phyloP scores from a whole-genome alignment of 2,797 vertebrate species.

The Poecilia wingei region DNA sequence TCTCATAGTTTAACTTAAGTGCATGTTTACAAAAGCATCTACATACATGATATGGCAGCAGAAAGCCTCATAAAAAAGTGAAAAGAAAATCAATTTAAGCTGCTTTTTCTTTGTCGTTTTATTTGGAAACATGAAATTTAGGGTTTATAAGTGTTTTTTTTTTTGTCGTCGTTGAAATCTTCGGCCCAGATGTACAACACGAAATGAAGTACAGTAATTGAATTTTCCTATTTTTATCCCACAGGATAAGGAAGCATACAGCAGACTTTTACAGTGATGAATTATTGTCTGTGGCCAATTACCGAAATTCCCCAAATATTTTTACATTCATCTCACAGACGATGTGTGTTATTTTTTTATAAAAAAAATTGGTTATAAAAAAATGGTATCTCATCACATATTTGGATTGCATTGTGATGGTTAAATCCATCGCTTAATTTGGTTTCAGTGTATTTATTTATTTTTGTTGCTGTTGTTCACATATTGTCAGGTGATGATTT shows the following conservation, averaged over 20 bases:
- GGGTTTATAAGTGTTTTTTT: conserved; percentile 43
- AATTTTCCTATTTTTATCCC: conserved; percentile 60
- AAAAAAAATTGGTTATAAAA: conserved; percentile 44
- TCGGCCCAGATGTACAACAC: conserved; percentile 48
- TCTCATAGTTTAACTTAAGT: conserved; percentile 77
- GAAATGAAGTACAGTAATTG: conserved; percentile 55
- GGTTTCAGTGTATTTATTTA: conserved; percentile 26
- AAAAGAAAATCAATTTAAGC: conserved; percentile 27
- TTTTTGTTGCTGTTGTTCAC: conserved; percentile 18
- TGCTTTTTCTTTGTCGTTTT: conserved; percentile 40
- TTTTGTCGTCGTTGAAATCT: conserved; percentile 48
- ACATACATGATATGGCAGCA: conserved; percentile 80
- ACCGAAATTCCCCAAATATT: conserved; percentile 58
- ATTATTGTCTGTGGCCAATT: conserved; percentile 57
- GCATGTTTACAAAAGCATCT: conserved; percentile 79
- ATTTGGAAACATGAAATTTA: conserved; percentile 46
- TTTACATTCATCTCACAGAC: conserved; percentile 70
- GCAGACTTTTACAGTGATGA: conserved; percentile 69
- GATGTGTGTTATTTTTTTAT: conserved; percentile 41
- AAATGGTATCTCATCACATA: conserved; percentile 37
- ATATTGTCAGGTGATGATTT: conserved; percentile 39
- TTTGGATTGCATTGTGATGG: conserved; percentile 71
- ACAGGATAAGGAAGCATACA: conserved; percentile 69
- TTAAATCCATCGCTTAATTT: conserved; percentile 51
- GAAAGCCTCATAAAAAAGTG: conserved; percentile 64